A percentile compares a stretch with the other conserved stretches of the same genome.
Conservation (phyloP, 2,113 vertebrate genomes). For the Siniperca knerii region DNA sequence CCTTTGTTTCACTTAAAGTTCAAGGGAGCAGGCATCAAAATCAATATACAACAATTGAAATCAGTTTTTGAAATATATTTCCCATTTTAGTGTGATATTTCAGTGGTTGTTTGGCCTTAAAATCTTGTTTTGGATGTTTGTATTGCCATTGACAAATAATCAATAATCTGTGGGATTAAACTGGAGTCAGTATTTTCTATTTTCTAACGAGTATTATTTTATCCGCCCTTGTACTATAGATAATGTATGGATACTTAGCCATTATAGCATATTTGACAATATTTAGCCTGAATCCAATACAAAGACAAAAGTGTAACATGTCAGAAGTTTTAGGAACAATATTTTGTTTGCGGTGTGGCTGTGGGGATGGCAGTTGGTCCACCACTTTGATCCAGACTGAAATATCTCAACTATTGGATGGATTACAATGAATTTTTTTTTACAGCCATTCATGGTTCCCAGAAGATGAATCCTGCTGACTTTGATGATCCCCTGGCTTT, state of each 20-base stretch:
- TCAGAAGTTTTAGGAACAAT: background rate
- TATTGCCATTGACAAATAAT: background rate
- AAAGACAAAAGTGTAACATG: background rate
- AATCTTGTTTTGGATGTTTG: background rate
- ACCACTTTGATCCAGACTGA: background rate
- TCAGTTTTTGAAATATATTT: conserved; percentile 10
- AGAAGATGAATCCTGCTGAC: background rate
- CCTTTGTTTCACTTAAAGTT: conserved; percentile 60
- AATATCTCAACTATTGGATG: background rate
- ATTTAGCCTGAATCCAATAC: background rate
- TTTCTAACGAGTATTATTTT: too few relatives aligned
- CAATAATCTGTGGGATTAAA: background rate
- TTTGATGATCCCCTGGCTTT: too few relatives aligned
- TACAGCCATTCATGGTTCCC: background rate
- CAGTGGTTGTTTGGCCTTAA: background rate
- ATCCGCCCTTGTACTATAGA: background rate
- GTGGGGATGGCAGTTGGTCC: background rate
- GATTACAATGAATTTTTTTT: background rate
- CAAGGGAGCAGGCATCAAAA: conserved; percentile 16
- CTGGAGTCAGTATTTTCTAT: background rate
- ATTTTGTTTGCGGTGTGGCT: background rate
- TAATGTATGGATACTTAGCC: background rate
- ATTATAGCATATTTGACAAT: background rate
- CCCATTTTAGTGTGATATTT: conserved; percentile 21
- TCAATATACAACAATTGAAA: conserved; percentile 21